phyloP scores from a whole-genome alignment of 2,888 invertebrate genomes.

The Coenonympha glycerion region DNA sequence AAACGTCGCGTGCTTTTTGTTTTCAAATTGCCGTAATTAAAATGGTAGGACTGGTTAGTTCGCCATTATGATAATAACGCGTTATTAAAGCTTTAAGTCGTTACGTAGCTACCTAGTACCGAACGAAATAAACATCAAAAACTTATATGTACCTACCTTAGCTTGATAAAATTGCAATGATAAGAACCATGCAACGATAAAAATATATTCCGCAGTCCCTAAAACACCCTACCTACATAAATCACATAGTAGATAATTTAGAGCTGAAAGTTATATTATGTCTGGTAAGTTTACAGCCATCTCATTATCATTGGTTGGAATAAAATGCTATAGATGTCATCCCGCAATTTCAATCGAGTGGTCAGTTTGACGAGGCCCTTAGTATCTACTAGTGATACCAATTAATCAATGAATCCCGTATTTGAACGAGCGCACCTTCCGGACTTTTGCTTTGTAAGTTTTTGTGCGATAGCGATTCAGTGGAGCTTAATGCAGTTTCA shows the following conservation, averaged over 20 bases:
- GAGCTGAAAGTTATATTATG: no score
- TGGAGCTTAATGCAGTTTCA: constrained; percentile 26
- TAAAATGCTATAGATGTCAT: no score
- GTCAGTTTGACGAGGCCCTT: constrained; percentile 7
- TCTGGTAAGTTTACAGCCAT: no score
- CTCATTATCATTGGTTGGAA: no score
- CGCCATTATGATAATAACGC: not conserved
- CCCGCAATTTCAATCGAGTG: no score
- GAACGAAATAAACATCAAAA: no score
- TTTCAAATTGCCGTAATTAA: constrained; percentile 6
- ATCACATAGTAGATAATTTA: no score
- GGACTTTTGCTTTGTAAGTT: constrained; percentile 33
- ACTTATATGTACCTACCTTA: not conserved
- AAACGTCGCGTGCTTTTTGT: constrained; percentile 11
- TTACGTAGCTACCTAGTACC: no score
- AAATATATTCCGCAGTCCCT: no score
- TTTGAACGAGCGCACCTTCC: constrained; percentile 37
- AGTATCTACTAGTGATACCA: constrained; percentile 45
- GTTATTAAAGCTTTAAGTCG: not conserved
- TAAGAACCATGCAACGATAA: no score
- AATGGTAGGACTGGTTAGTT: not conserved
- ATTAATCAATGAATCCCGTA: constrained; percentile 62
- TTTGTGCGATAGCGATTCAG: constrained; percentile 31
- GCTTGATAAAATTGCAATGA: not conserved
- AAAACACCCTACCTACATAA: no score